Conservation (phyloP, 2,797 vertebrate genomes). For the Chelidonichthys spinosus region DNA sequence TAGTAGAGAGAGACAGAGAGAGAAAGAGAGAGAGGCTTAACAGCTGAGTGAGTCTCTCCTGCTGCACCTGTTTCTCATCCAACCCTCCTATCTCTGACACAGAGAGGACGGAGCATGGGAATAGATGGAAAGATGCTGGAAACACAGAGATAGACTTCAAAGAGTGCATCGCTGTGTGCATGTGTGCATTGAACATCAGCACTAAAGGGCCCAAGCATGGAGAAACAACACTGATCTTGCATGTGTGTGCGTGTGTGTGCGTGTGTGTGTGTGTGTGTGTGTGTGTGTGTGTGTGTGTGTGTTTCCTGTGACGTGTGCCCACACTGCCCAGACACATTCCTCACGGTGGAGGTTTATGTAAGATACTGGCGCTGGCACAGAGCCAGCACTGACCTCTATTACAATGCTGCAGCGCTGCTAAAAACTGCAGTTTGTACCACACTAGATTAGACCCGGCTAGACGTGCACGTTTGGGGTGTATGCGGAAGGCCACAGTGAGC, state of each 20-base stretch:
- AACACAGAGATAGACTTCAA: conserved; percentile 5
- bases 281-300: conserved; percentile 25
- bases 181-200: conserved; percentile 18
- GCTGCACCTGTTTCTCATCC: conserved; percentile 42
- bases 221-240: conserved; percentile 9
- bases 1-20: not conserved
- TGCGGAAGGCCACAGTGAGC: conserved; percentile 5
- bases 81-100: not conserved
- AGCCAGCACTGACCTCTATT: conserved; percentile 52
- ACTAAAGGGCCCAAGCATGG: not conserved
- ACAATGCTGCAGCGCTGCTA: conserved; percentile 29
- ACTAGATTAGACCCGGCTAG: conserved; percentile 10
- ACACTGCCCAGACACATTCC: conserved; percentile 67
- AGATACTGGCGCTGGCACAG: conserved; percentile 49
- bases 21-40: not conserved
- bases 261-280: conserved; percentile 26
- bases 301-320: conserved; percentile 64
- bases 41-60: conserved; percentile 19
- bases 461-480: not conserved
- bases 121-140: not conserved
- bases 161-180: not conserved
- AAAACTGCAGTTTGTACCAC: conserved; percentile 29
- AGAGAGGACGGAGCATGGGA: not conserved
- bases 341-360: conserved; percentile 63
- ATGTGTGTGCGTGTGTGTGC: conserved; percentile 24